Evolutionary conservation across 2,797 vertebrate species (phyloP).

Genomic region (Tolypeutes matacus): DNA sequence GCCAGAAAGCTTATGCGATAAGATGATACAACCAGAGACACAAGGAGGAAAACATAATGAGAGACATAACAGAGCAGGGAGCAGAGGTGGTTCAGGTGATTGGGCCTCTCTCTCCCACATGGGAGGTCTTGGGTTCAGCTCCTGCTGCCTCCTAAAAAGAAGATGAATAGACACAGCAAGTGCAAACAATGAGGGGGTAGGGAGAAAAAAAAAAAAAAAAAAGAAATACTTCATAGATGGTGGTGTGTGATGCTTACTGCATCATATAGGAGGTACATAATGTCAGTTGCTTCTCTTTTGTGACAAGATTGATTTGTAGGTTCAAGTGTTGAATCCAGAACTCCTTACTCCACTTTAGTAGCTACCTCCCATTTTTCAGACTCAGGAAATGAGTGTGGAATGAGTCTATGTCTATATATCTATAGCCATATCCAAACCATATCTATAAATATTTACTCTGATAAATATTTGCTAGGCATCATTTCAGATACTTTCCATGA

Average conservation of each 20-base stretch:
- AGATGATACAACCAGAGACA: too few species aligned
- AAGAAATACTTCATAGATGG: not conserved
- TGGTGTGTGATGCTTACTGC: not conserved
- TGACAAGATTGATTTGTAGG: constrained; percentile 53
- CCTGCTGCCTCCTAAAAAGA: too few species aligned
- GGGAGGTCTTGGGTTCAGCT: too few species aligned
- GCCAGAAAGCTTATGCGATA: too few species aligned
- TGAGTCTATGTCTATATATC: not conserved
- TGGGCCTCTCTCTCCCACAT: too few species aligned
- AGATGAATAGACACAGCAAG: too few species aligned
- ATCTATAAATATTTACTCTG: not conserved
- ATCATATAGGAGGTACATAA: not conserved
- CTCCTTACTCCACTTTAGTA: not conserved
- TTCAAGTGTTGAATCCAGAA: constrained; percentile 46
- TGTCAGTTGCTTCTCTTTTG: not conserved
- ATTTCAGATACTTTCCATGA: not conserved
- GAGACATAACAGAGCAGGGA: too few species aligned
- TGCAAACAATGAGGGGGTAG: too few species aligned
- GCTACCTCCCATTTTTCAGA: not conserved
- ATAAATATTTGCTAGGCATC: not conserved
- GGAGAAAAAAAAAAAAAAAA: too few species aligned
- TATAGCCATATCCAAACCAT: not conserved
- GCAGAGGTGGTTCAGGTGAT: too few species aligned
- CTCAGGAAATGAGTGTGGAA: not conserved
- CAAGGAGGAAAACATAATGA: too few species aligned